Evolutionary conservation across 2,888 invertebrate species (phyloP), one percentile per base, ranked within the genome.

Genomic region (Rhamnusium bicolor): DNA sequence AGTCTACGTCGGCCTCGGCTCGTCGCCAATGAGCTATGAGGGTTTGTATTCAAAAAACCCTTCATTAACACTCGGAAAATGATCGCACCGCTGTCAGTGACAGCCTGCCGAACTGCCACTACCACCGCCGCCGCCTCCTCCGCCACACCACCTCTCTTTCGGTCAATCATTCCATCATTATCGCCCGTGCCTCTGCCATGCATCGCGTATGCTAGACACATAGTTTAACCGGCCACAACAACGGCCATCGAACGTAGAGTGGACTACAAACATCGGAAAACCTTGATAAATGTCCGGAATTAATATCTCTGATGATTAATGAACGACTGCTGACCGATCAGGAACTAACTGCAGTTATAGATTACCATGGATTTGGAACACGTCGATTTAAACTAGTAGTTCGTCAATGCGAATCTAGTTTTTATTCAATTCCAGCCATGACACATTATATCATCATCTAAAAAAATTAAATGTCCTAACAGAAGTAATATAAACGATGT

Each of bases 1-100:
- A 84, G 82, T 83, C 84, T 84, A 82, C 85, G 75, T 75, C 71
- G 75, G 72, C 74, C 71, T 49, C 60, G 32, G 63, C 74, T 78
- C 78, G 83, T 83, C 84, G 82, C 84, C 86, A 84, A 85, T 86
- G 85, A 87, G 84, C 87, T 86, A 85, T 84, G 85, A 84, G 85
- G 84, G 85, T 84, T 85, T 83, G 85, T 83, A 86, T 86, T 84
- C 84, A 87, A 88, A 87, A 87, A 86, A 87, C 85, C 85, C 87
- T 88, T 88, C 87, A 88, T 88, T 88, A 88, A 85, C 87, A 87
- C 87, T 86, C 84, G 85, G 85, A 86, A 87, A 87, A 87, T 87
- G 87, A 87, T 87, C 82, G 86, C 86, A 86, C 86, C 80, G 86
- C 87, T 87, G 87, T 87, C 87, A 85, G 81, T 79, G 81, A 80